Evolutionary conservation across 2,797 vertebrate genomes (phyloP).

Genomic region (Smutsia gigantea): DNA sequence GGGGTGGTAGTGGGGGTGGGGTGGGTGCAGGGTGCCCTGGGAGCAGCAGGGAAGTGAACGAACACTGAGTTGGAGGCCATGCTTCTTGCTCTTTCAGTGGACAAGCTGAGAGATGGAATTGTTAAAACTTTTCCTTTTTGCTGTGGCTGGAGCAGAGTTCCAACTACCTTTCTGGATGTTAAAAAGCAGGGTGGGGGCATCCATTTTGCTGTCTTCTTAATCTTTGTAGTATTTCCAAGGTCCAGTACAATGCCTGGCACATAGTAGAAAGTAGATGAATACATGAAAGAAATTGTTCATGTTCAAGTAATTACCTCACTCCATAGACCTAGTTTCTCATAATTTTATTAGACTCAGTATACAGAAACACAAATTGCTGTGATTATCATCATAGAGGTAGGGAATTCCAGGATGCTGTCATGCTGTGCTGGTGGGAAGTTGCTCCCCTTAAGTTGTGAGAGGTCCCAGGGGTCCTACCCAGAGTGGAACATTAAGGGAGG

Average conservation of each 20-base stretch:
- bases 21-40: too few relatives aligned
- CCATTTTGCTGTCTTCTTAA: not conserved
- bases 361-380: not conserved
- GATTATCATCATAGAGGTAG: not conserved
- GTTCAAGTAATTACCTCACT: not conserved
- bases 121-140: not conserved
- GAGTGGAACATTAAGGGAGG: not conserved
- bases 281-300: not conserved
- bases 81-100: not conserved
- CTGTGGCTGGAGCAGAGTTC: not conserved
- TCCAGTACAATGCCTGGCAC: not conserved
- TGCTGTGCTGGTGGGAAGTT: not conserved
- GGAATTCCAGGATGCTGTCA: not conserved
- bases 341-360: not conserved
- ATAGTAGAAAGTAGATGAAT: not conserved
- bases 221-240: not conserved
- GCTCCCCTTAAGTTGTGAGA: not conserved
- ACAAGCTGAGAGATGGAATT: not conserved
- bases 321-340: not conserved
- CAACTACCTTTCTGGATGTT: not conserved
- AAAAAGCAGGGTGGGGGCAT: not conserved
- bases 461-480: not conserved
- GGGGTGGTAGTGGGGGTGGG: not conserved
- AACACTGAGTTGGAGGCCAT: not conserved
- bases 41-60: too few relatives aligned